phyloP scores from a whole-genome alignment of 2,797 vertebrate species.

The Tamandua tetradactyla region DNA sequence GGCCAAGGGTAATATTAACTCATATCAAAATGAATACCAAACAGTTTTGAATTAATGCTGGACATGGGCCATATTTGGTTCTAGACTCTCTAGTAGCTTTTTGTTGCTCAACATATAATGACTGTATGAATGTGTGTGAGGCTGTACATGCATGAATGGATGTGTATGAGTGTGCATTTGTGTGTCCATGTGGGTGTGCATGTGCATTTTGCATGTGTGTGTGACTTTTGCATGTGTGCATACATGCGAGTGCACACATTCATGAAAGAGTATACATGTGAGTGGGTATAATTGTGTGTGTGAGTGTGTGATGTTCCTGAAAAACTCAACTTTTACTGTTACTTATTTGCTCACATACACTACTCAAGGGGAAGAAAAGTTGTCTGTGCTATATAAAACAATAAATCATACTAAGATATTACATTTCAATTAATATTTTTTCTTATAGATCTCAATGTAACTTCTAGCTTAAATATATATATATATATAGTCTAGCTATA shows the following conservation, averaged over 20 bases:
- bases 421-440: background rate
- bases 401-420: background rate
- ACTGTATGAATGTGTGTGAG: accelerated
- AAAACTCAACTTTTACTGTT: background rate
- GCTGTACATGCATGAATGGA: background rate
- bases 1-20: background rate
- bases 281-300: too few species aligned
- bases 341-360: background rate
- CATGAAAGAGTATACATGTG: too few species aligned
- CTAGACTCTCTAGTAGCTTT: background rate
- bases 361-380: background rate
- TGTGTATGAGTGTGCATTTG: background rate
- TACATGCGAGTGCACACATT: accelerated
- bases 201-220: background rate
- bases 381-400: background rate
- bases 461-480: too few species aligned
- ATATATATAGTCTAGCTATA: too few species aligned
- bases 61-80: background rate
- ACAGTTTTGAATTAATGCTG: background rate
- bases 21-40: background rate
- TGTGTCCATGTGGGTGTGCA: too few species aligned
- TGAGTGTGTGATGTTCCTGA: background rate
- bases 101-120: background rate
- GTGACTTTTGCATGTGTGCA: background rate
- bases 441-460: background rate